phyloP scores from a whole-genome alignment of 2,888 invertebrate species.

The Drosophila dives region DNA sequence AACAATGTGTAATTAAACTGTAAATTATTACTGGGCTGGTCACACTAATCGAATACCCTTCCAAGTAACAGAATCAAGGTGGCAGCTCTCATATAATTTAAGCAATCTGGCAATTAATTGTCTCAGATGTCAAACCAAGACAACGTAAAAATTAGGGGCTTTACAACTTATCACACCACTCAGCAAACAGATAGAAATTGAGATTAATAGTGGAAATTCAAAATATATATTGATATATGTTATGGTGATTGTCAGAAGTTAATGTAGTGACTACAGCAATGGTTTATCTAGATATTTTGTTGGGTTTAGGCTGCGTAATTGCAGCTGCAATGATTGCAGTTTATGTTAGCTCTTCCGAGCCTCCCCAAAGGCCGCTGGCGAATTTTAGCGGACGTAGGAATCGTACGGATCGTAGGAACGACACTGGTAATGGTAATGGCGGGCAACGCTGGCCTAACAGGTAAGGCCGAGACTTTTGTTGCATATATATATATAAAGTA shows the following conservation, averaged over 20 bases:
- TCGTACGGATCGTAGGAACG: neutral
- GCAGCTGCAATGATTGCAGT: slow-evolving; percentile 31
- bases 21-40: neutral
- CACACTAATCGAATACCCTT: neutral
- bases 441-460: neutral
- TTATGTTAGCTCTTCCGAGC: slow-evolving; percentile 18
- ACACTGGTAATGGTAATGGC: neutral
- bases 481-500: neutral
- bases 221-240: neutral
- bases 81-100: neutral
- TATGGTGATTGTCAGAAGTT: neutral
- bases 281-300: slow-evolving; percentile 24
- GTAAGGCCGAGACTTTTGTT: slow-evolving; percentile 1
- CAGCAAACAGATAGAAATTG: neutral
- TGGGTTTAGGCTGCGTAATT: slow-evolving; percentile 27
- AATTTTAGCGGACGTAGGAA: neutral
- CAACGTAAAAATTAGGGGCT: neutral
- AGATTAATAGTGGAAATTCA: neutral
- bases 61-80: neutral
- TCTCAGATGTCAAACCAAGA: slow-evolving; percentile 11
- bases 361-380: neutral
- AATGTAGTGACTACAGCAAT: slow-evolving; percentile 21
- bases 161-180: neutral
- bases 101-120: slow-evolving; percentile 5
- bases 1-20: neutral